These are phyloP conservation scores for Acleris holmiana DNA, from an alignment of 2,888 invertebrate genomes.

Conservation along the genomic window DNA sequence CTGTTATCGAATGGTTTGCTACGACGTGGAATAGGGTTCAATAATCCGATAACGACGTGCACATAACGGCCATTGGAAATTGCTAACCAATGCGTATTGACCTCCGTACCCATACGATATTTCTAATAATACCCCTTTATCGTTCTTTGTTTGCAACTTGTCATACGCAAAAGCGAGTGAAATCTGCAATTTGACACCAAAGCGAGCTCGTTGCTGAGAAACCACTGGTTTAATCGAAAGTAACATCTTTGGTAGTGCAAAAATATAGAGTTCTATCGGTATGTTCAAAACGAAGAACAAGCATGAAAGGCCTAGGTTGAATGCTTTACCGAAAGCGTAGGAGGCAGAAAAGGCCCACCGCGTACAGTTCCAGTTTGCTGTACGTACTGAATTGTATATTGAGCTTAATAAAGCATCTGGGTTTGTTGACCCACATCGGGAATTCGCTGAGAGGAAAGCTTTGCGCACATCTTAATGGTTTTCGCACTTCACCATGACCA, in stretches of 20 bases:
- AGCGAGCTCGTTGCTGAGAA: constrained; percentile 17
- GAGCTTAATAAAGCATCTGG: constrained; percentile 60
- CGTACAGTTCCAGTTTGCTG: constrained; percentile 61
- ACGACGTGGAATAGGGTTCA: constrained; percentile 57
- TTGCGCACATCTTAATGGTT: constrained; percentile 14
- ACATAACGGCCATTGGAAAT: constrained; percentile 61
- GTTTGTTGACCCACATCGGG: constrained; percentile 60
- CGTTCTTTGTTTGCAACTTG: constrained; percentile 56
- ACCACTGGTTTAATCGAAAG: constrained; percentile 7
- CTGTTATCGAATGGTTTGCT: constrained; percentile 28
- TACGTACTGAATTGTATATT: constrained; percentile 58
- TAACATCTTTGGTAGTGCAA: background rate
- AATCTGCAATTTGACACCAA: constrained; percentile 34
- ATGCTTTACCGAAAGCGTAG: constrained; percentile 61
- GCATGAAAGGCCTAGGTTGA: constrained; percentile 24
- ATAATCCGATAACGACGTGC: constrained; percentile 64
- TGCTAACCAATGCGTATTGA: constrained; percentile 61
- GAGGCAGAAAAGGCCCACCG: constrained; percentile 58
- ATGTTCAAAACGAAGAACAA: constrained; percentile 18
- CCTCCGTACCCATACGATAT: constrained; percentile 62
- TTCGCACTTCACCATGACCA: constrained; percentile 3
- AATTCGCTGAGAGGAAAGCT: constrained; percentile 26
- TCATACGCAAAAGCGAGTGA: constrained; percentile 43
- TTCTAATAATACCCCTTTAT: constrained; percentile 72
- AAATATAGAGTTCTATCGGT: background rate